These are phyloP conservation scores for Priocnemis perturbator DNA, from an alignment of 2,888 invertebrate genomes.

Conservation along the genomic window DNA sequence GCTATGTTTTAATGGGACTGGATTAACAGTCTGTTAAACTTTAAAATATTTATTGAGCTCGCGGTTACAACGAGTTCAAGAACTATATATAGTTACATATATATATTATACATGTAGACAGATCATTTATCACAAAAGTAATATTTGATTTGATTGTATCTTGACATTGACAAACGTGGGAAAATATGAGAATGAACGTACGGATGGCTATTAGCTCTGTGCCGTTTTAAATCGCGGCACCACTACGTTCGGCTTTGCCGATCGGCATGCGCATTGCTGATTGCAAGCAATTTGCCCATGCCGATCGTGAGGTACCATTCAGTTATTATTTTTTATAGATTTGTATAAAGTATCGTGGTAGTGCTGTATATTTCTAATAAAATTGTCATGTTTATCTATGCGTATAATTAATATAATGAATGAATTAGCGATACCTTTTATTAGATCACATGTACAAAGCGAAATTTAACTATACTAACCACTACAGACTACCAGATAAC, in stretches of 20 bases:
- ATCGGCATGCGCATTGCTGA: too few species aligned
- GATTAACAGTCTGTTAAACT: constrained; percentile 55
- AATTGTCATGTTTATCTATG: constrained; percentile 36
- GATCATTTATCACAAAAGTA: background rate
- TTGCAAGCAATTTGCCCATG: too few species aligned
- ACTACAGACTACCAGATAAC: too few species aligned
- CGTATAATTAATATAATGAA: constrained; percentile 46
- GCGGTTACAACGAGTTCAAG: constrained; percentile 38
- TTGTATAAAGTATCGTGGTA: constrained; percentile 63
- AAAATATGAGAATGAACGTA: background rate
- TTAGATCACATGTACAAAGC: background rate
- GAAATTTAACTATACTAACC: background rate
- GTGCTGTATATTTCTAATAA: constrained; percentile 70
- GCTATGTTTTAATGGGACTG: constrained; percentile 29
- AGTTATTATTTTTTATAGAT: constrained; percentile 60
- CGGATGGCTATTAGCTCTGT: constrained; percentile 1
- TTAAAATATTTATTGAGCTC: constrained; percentile 58
- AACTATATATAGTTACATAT: constrained; percentile 11
- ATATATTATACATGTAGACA: constrained; percentile 6
- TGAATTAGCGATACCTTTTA: background rate
- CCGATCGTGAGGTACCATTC: too few species aligned
- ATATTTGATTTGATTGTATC: background rate
- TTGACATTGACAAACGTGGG: background rate
- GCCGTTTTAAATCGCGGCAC: too few species aligned
- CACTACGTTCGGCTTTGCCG: too few species aligned